Conservation (phyloP, 2,113 vertebrate genomes). For the Candoia aspera region DNA sequence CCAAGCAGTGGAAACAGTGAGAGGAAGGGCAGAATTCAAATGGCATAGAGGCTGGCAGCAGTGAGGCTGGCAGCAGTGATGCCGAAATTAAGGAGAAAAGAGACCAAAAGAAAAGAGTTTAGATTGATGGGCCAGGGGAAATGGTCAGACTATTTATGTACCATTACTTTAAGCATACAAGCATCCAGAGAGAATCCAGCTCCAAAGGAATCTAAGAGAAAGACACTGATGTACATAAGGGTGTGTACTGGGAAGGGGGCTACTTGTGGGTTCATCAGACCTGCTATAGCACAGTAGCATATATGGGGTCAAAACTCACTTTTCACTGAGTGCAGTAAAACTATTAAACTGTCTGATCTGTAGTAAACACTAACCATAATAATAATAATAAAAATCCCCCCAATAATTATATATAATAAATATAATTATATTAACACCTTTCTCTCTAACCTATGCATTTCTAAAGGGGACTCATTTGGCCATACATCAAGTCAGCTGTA, state of each 20-base stretch:
- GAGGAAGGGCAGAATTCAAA: not conserved
- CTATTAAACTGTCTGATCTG: not conserved
- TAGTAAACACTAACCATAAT: not conserved
- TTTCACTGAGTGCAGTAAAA: not conserved
- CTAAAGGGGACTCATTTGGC: not conserved
- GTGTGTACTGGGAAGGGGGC: not conserved
- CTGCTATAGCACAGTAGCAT: not conserved
- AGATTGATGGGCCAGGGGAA: not conserved
- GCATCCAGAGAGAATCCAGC: not conserved
- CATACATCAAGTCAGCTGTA: not conserved
- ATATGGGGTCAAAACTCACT: not conserved
- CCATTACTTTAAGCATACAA: not conserved
- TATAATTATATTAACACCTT: not conserved
- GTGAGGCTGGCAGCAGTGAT: not conserved
- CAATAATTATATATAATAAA: too few species aligned
- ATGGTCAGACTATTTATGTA: not conserved
- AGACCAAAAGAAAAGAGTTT: not conserved
- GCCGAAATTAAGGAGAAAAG: not conserved
- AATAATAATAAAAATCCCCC: too few species aligned
- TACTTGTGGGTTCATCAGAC: not conserved
- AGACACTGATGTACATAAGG: not conserved
- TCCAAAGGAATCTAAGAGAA: not conserved
- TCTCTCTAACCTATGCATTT: not conserved
- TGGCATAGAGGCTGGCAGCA: not conserved
- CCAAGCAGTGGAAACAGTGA: not conserved